Conservation (phyloP, 2,888 invertebrate genomes). For the Platycheirus albimanus region DNA sequence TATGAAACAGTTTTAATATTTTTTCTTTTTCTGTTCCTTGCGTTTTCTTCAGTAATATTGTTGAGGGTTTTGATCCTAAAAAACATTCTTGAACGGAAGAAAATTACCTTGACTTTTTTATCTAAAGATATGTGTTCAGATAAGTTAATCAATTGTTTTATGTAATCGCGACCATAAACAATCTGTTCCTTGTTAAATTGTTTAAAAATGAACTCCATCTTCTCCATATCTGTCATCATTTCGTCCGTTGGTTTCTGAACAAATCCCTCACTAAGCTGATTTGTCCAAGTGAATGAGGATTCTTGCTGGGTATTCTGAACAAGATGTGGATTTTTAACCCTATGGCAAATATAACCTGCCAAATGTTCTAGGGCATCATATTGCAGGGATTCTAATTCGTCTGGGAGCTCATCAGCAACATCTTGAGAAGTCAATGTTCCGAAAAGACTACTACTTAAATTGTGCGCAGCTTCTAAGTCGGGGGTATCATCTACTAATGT, state of each 20-base stretch:
- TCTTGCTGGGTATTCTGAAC: neutral
- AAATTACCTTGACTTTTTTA: neutral
- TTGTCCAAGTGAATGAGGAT: neutral
- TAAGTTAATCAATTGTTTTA: neutral
- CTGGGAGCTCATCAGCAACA: neutral
- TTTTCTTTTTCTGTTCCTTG: slow-evolving; percentile 1
- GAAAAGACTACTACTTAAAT: slow-evolving; percentile 5
- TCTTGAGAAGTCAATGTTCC: neutral
- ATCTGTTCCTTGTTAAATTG: neutral
- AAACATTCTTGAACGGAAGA: neutral
- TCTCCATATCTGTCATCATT: neutral
- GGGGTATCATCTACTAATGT: slow-evolving; percentile 13
- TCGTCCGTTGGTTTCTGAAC: neutral
- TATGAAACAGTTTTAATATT: neutral
- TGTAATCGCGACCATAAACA: neutral
- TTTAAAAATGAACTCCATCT: neutral
- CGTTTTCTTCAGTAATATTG: neutral
- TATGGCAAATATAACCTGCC: neutral
- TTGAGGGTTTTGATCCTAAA: neutral
- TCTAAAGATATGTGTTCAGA: neutral
- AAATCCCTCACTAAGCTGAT: neutral
- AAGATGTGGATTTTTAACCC: neutral
- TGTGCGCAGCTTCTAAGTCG: slow-evolving; percentile 1
- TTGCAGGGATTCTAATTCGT: neutral
- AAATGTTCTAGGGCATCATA: neutral